Evolutionary conservation across 2,888 invertebrate genomes (phyloP).

Genomic region (Sepiola atlantica): DNA sequence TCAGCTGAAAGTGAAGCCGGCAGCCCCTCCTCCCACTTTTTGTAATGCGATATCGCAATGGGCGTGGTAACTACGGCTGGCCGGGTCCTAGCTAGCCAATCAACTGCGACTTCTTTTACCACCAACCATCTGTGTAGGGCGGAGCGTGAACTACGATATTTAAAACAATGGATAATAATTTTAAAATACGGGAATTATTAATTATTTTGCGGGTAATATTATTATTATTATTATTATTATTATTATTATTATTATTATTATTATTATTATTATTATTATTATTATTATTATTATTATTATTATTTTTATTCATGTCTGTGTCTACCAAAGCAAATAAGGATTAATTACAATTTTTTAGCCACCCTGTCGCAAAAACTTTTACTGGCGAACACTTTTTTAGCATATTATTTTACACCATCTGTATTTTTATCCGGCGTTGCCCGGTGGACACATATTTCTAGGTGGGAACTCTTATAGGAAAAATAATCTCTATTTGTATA

Average conservation of each 20-base stretch:
- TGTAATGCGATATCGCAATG: not conserved
- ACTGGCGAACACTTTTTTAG: no score
- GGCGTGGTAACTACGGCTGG: not conserved
- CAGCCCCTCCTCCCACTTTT: not conserved
- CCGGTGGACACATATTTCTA: no score
- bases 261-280: not conserved
- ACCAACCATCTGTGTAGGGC: not conserved
- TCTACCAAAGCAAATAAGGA: not conserved
- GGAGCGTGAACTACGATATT: not conserved
- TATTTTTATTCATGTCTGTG: not conserved
- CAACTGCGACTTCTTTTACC: not conserved
- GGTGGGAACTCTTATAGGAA: no score
- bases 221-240: no score
- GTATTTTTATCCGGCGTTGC: no score
- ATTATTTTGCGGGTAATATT: no score
- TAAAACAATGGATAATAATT: not conserved
- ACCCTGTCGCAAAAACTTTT: no score
- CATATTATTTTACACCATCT: no score
- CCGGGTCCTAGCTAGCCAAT: not conserved
- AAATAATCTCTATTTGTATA: no score
- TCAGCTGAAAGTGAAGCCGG: not conserved
- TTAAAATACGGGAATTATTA: no score
- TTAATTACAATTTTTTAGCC: no score
- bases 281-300: not conserved
- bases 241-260: no score